Conservation (phyloP, 2,797 vertebrate species). For the Gallirallus australis region DNA sequence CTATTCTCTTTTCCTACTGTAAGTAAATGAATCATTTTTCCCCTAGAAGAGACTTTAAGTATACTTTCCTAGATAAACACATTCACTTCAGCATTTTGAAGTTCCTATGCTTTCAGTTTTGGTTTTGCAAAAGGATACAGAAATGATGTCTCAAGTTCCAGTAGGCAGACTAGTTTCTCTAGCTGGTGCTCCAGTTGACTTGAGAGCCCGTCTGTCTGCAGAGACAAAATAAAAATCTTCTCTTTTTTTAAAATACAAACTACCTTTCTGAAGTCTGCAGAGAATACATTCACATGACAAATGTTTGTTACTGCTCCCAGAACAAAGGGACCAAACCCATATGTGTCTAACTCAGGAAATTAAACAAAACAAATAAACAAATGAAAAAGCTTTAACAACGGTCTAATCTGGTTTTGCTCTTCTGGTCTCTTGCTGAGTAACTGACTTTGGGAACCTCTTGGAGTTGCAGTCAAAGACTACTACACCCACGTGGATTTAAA, state of each 20-base stretch:
- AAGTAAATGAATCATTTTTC: neutral
- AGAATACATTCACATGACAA: neutral
- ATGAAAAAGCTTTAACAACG: neutral
- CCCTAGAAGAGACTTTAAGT: neutral
- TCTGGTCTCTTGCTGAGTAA: neutral
- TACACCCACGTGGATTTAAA: neutral
- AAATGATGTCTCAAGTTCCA: slow-evolving; percentile 20
- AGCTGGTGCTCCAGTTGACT: slow-evolving; percentile 6
- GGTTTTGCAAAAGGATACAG: slow-evolving; percentile 31
- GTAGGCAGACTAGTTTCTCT: slow-evolving; percentile 24
- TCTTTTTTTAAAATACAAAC: neutral
- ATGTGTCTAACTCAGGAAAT: neutral
- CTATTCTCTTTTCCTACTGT: neutral
- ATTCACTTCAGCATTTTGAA: neutral
- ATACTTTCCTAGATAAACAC: neutral
- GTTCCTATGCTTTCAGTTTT: neutral
- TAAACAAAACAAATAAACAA: no score
- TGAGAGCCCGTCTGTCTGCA: neutral
- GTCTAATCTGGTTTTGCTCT: neutral
- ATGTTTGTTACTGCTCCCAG: neutral
- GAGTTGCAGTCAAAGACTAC: neutral
- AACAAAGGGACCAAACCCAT: neutral
- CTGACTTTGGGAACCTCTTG: neutral
- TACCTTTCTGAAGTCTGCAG: neutral
- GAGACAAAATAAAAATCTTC: neutral